These are phyloP conservation scores for Archocentrus centrarchus DNA, from an alignment of 2,113 vertebrate genomes.

Conservation along the genomic window DNA sequence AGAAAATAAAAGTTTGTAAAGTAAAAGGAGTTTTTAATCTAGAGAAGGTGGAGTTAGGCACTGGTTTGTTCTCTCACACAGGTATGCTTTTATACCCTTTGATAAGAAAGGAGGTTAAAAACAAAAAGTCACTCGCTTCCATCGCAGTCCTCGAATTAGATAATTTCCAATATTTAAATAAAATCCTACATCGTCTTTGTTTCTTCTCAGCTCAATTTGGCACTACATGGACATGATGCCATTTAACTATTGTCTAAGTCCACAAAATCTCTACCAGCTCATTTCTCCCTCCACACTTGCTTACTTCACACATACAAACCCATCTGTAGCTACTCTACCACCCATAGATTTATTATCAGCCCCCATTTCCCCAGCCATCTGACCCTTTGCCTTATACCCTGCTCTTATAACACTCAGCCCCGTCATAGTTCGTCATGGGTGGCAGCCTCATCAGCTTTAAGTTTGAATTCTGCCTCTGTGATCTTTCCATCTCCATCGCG, in stretches of 20 bases:
- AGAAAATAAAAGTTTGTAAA: not conserved
- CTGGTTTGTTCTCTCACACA: conserved; percentile 30
- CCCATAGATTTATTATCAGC: conserved; percentile 18
- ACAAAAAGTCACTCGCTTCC: conserved; percentile 17
- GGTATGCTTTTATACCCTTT: conserved; percentile 61
- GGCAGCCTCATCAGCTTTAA: conserved; percentile 92
- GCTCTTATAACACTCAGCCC: conserved; percentile 14
- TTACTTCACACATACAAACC: conserved; percentile 9
- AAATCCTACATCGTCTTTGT: not conserved
- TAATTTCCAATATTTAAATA: not conserved
- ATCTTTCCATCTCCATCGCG: conserved; percentile 93
- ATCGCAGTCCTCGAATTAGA: conserved; percentile 24
- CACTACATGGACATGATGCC: not conserved
- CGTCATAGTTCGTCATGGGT: conserved; percentile 93
- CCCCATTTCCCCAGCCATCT: conserved; percentile 23
- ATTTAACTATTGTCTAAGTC: conserved; percentile 19
- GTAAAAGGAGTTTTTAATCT: not conserved
- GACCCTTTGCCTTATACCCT: conserved; percentile 46
- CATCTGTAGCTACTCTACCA: conserved; percentile 9
- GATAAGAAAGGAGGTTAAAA: conserved; percentile 40
- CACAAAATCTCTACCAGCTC: not conserved
- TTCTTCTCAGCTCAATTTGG: conserved; percentile 5
- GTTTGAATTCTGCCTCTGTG: conserved; percentile 90
- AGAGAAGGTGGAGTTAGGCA: conserved; percentile 1
- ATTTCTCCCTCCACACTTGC: not conserved